Evolutionary conservation across 2,888 invertebrate genomes (phyloP), one percentile per base, ranked within the genome.

Genomic region (Dynastes maya): DNA sequence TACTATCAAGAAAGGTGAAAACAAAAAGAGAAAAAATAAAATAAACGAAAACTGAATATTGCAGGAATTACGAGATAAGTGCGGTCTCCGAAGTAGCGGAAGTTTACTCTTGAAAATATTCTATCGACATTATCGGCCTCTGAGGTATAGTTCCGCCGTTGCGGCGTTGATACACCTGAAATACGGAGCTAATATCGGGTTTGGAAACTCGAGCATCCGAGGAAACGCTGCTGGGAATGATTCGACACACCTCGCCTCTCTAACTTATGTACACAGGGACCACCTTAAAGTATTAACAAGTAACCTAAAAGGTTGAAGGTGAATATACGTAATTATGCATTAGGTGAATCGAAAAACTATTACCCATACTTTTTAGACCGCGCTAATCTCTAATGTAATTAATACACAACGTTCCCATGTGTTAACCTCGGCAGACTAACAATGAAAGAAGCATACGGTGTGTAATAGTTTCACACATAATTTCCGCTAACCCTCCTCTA

Each of bases 51-150:
- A 49, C 49, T 49, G 67, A 67, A 67, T 67, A 67, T 67, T 67
- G 49, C 67, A 67, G 49, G 76, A 53, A 76, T 67, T 76, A 76
- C 53, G 67, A 76, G 76, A 65, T 76, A 76, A 76, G 76, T 76
- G 67, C 76, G 9, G 76, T 40, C 65, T 49, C 53, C 37, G 45
- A 76, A 37, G 27, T 51, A 32, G 27, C 55, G 64, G 65, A 55
- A 65, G 53, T 64, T 63, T 51, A 51, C 49, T 80, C 63, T 82
- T 67, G 82, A 83, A 86, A 85, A 85, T 86, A 86, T 86, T 86
- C 85, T 86, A 86, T 86, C 85, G 86, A 84, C 80, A 84, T 86
- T 87, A 87, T 87, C 85, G 86, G 82, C 83, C 87, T 86, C 87
- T 27, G 80, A 81, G 86, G 86, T 83, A 84, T 82, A 84, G 84